Base-by-base conservation (phyloP, 2,113 vertebrate genomes). In the Globicephala melas region DNA sequence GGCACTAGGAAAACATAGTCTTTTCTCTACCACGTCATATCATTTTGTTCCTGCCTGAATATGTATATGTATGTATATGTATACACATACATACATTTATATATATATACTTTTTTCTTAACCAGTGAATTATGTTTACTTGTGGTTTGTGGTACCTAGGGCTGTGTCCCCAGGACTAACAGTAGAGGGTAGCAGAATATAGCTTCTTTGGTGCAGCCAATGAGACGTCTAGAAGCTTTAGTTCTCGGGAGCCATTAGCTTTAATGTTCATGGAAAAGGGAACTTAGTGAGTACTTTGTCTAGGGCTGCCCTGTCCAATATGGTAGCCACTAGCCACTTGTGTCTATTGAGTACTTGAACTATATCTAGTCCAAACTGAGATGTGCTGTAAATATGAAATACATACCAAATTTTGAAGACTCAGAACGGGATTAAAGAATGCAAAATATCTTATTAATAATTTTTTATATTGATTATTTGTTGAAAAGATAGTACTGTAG, bases 181-280 rank as follows among this genome's bases (percentile, higher is more conserved):
- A 93, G 47, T 73, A 95, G 92, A 83, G 76, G 77, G 89, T 95
- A 89, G 86, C 88, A 71, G 88, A 89, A 93, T 96, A 83, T 89
- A 93, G 76, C 26, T 93, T 95, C 93, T 93, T 94, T 63, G 70
- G 15, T 67, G 88, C 53, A 95, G 89, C 65, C 90, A 95, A 13
- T 84, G 79, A 97, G 85, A 88, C 0, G 25, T 77, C 80, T 95
- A 67, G 91, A 85, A 86, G 8, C 67, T 86, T 95, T n/a, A 88
- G 2, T 94, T 81, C 60, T 95, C 68, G 58, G 41, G 33, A 77
- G 47, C 76, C 77, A 82, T 88, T 93, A 71, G 58, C 91, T 95
- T 87, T 89, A 86, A 38, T 94, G 82, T 94, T 94, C 44, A 65
- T 86, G 36, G 76, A 53, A 86, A 89, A 94, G 28, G 26, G n/a